A percentile compares a stretch with the other conserved stretches of the same genome.
Conservation (phyloP, 2,888 invertebrate species). For the Dioctria rufipes region DNA sequence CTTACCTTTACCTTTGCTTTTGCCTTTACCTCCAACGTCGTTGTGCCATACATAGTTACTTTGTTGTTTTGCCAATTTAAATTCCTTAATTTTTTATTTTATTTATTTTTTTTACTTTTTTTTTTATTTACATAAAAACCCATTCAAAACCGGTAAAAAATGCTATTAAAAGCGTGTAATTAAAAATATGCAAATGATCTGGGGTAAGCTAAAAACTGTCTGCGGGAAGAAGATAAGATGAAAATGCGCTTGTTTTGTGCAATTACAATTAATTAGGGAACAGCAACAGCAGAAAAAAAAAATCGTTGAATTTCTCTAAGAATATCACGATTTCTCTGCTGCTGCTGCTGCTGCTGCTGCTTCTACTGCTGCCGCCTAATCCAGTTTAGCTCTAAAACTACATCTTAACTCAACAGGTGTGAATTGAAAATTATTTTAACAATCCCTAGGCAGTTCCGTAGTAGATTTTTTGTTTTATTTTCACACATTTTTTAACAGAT, state of each 20-base stretch:
- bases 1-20: too few species aligned
- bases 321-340: neutral
- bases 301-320: neutral
- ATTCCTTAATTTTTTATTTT: conserved; percentile 14
- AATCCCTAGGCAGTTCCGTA: neutral
- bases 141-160: conserved; percentile 42
- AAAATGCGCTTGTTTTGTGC: neutral
- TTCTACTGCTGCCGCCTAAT: neutral
- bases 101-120: conserved; percentile 4
- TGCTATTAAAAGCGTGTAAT: conserved; percentile 41
- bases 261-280: conserved; percentile 14
- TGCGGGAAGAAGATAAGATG: neutral
- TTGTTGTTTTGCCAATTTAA: conserved; percentile 39
- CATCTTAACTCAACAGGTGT: conserved; percentile 39
- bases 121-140: conserved; percentile 36
- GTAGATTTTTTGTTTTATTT: neutral
- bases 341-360: too few species aligned
- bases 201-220: conserved; percentile 2
- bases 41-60: neutral
- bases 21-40: neutral
- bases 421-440: conserved; percentile 19
- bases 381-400: neutral
- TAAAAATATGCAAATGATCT: conserved; percentile 43
- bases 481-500: neutral
- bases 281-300: conserved; percentile 11